These are phyloP conservation scores for Pachyramphus minor DNA, from an alignment of 2,113 vertebrate species.

Conservation along the genomic window DNA sequence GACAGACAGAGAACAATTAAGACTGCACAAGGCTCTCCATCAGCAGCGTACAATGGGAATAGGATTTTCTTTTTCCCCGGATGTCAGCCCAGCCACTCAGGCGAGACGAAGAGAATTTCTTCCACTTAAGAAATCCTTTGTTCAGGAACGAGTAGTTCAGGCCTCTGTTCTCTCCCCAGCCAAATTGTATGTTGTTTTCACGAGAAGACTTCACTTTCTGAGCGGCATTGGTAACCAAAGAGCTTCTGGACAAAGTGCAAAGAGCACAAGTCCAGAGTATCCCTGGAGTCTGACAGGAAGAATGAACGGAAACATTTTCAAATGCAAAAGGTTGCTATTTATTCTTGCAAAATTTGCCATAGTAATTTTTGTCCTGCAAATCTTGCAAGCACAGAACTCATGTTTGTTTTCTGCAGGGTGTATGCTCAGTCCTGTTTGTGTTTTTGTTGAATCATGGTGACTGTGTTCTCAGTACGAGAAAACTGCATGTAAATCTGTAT, in stretches of 20 bases:
- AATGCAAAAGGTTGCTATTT: background rate
- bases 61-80: conserved; percentile 65
- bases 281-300: conserved; percentile 1
- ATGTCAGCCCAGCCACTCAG: conserved; percentile 67
- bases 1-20: conserved; percentile 66
- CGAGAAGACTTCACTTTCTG: conserved; percentile 38
- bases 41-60: conserved; percentile 56
- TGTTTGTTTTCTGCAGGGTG: background rate
- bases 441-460: background rate
- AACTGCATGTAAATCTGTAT: background rate
- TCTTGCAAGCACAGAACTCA: background rate
- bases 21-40: conserved; percentile 65
- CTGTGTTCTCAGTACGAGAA: background rate
- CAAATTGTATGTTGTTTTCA: conserved; percentile 49
- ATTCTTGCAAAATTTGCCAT: background rate
- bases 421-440: background rate
- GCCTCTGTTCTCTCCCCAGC: conserved; percentile 42
- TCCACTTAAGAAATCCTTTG: conserved; percentile 73
- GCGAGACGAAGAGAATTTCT: conserved; percentile 72
- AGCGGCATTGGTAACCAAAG: conserved; percentile 19
- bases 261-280: conserved; percentile 29
- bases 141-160: conserved; percentile 43
- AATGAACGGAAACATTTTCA: background rate
- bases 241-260: conserved; percentile 52
- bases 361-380: background rate